phyloP scores from a whole-genome alignment of 2,113 vertebrate genomes.

The Telmatochromis brachygnathus region DNA sequence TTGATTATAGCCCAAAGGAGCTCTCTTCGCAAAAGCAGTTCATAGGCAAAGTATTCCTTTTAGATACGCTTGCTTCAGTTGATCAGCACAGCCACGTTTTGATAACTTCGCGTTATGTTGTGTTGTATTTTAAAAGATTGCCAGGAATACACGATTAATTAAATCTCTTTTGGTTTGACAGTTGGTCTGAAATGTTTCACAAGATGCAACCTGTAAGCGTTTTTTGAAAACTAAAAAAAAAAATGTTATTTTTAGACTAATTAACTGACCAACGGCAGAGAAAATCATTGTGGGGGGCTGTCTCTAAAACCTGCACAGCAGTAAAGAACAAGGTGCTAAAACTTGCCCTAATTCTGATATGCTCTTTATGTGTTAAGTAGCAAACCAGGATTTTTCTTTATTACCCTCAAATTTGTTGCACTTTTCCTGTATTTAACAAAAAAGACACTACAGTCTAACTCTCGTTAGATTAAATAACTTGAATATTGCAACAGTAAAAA shows the following conservation, averaged over 20 bases:
- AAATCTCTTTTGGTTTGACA: not conserved
- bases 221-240: not conserved
- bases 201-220: rapidly evolving
- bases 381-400: not conserved
- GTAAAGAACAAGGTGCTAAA: not conserved
- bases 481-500: not conserved
- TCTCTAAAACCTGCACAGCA: not conserved
- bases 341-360: not conserved
- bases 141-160: not conserved
- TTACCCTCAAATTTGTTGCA: not conserved
- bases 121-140: not conserved
- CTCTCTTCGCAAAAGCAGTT: not conserved
- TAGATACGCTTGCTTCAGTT: not conserved
- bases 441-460: not conserved
- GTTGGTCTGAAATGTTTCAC: not conserved
- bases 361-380: not conserved
- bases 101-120: not conserved
- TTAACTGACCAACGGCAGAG: not conserved
- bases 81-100: not conserved
- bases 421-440: not conserved
- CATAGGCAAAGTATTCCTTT: not conserved
- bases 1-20: not conserved
- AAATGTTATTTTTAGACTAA: not conserved
- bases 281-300: not conserved
- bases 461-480: not conserved